phyloP scores from a whole-genome alignment of 2,888 invertebrate genomes.

The Phanerotoma sp. region DNA sequence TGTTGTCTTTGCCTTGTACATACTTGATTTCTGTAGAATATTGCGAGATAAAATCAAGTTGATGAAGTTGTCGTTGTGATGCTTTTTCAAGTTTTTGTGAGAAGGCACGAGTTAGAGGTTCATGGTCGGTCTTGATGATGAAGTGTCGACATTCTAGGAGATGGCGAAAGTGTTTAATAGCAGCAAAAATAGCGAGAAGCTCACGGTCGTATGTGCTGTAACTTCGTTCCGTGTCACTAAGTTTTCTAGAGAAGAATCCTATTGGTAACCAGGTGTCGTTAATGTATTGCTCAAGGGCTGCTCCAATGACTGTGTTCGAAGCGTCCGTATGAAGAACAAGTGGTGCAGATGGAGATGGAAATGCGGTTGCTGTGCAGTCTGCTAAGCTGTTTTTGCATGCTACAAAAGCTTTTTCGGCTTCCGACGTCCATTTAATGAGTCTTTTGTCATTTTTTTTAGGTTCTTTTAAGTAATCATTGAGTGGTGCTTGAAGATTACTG shows the following conservation, averaged over 20 bases:
- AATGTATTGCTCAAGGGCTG: not conserved
- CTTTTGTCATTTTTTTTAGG: not conserved
- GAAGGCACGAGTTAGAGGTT: no score
- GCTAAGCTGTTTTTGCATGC: not conserved
- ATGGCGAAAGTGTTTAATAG: not conserved
- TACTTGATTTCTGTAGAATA: slow-evolving; percentile 12
- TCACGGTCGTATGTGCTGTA: slow-evolving; percentile 19
- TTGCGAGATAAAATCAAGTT: slow-evolving; percentile 16
- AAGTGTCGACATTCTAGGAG: not conserved
- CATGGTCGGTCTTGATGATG: no score
- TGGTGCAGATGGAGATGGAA: not conserved
- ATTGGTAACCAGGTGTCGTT: slow-evolving; percentile 4
- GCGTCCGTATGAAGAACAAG: slow-evolving; percentile 5
- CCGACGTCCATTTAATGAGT: not conserved
- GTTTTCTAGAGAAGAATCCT: slow-evolving; percentile 9
- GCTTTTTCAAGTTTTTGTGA: slow-evolving; percentile 12
- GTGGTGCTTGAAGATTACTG: not conserved
- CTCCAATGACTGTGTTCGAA: slow-evolving; percentile 6
- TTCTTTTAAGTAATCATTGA: not conserved
- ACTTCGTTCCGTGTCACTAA: slow-evolving; percentile 4
- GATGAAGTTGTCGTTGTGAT: slow-evolving; percentile 12
- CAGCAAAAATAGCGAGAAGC: slow-evolving; percentile 18
- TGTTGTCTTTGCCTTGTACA: slow-evolving; percentile 14
- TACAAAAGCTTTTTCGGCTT: not conserved
- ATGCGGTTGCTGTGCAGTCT: not conserved